Conservation (phyloP, 1,140 invertebrate genomes). For the Armadillidium nasatum region DNA sequence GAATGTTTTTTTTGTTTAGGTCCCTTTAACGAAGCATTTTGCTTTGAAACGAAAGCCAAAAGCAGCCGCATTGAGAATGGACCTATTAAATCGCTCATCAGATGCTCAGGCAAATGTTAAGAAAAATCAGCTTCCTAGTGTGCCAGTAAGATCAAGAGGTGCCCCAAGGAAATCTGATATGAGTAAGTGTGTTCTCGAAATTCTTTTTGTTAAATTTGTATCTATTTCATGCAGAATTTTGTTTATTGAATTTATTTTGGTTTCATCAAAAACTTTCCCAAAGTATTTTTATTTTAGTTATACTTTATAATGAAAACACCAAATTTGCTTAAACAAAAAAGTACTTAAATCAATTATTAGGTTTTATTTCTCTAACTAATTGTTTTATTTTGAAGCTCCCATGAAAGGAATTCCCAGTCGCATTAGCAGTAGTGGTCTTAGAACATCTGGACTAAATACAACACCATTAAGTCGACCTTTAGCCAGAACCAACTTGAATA, state of each 20-base stretch:
- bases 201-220: slow-evolving; percentile 8
- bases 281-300: too few species aligned
- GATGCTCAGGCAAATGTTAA: slow-evolving; percentile 85
- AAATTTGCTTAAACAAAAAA: too few species aligned
- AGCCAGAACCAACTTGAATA: slow-evolving; percentile 52
- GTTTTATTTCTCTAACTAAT: too few species aligned
- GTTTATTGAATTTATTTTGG: neutral
- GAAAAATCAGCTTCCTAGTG: slow-evolving; percentile 78
- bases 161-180: slow-evolving; percentile 93
- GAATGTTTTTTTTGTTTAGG: slow-evolving; percentile 44
- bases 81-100: slow-evolving; percentile 82
- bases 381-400: slow-evolving; percentile 60
- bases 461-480: slow-evolving; percentile 44
- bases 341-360: too few species aligned
- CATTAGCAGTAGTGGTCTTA: slow-evolving; percentile 62
- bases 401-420: slow-evolving; percentile 83
- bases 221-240: slow-evolving; percentile 24
- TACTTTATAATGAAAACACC: too few species aligned
- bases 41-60: slow-evolving; percentile 91
- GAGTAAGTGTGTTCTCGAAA: slow-evolving; percentile 57
- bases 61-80: slow-evolving; percentile 80
- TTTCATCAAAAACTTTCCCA: too few species aligned
- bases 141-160: slow-evolving; percentile 83
- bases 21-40: slow-evolving; percentile 74
- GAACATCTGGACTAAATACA: slow-evolving; percentile 56